Conservation (phyloP, 2,797 vertebrate species). For the Alfaro cultratus region DNA sequence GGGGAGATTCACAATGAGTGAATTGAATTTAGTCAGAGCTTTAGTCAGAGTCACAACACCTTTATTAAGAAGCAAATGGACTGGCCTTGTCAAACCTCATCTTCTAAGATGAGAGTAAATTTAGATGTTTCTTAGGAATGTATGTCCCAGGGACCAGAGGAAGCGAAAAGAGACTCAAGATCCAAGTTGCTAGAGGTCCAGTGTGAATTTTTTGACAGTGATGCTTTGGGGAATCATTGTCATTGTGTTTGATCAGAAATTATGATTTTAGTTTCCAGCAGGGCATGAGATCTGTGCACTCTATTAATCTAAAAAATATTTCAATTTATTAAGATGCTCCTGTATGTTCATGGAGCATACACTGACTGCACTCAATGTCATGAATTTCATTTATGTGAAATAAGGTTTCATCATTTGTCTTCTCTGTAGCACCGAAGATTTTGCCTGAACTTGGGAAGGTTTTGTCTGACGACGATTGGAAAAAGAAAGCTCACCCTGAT, state of each 20-base stretch:
- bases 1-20: neutral
- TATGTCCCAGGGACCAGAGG: neutral
- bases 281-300: neutral
- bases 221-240: neutral
- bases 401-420: slow-evolving; percentile 5
- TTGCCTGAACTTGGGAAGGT: slow-evolving; percentile 85
- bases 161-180: neutral
- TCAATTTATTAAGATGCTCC: neutral
- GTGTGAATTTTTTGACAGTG: neutral
- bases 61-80: neutral
- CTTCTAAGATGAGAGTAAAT: neutral
- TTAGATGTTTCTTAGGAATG: neutral
- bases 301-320: neutral
- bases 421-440: slow-evolving; percentile 79
- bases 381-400: neutral
- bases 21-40: neutral
- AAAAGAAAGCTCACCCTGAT: slow-evolving; percentile 79
- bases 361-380: neutral
- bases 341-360: neutral
- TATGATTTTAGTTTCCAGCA: neutral
- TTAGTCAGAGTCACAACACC: neutral
- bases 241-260: neutral
- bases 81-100: neutral
- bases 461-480: slow-evolving; percentile 58
- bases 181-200: neutral